Base-by-base conservation (phyloP, 2,888 invertebrate species). In the Branchipolynoe longqiensis region DNA sequence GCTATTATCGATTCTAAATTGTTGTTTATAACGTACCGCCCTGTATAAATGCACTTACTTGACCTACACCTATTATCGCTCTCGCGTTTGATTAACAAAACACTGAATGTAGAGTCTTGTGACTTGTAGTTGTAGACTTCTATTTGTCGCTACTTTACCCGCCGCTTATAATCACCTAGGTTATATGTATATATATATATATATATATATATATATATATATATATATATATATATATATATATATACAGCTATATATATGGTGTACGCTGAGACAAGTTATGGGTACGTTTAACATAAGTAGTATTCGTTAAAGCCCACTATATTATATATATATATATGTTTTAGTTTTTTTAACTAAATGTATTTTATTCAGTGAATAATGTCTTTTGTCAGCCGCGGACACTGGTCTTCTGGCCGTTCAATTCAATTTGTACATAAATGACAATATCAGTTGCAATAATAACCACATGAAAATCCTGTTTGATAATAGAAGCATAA, bases 31-130 rank as follows among this genome's bases (percentile, higher is more conserved):
- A n/a, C 18, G 8, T 6, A 6, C 28, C 48, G 18, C 31, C 25
- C 28, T 48, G 28, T 8, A 8, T 12, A 48, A 54, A 38, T 69
- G 38, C 1, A 22, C 14, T 2, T 36, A 25, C 78, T 48, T 78
- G 78, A 78, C 78, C 78, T 78, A 78, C 78, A 78, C 78, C 78
- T 41, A 48, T 41, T 73, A 73, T 73, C 73, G 73, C 73, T 38
- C 73, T 38, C 73, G 31, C 25, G 31, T n/a, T 25, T 59, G 25
- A 25, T 14, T 12, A 48, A 18, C 48, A 48, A 12, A 48, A 12
- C 48, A 48, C 8, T 8, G 8, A 12, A 8, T 48, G 18, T 18
- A 48, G 18, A 48, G 8, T 48, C 48, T 48, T 48, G 8, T 12
- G 48, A 18, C 48, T 48, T 48, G 18, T 8, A 48, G 8, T 18